Conservation (phyloP, 2,113 vertebrate genomes). For the Pseudolaguvia tuberculata region DNA sequence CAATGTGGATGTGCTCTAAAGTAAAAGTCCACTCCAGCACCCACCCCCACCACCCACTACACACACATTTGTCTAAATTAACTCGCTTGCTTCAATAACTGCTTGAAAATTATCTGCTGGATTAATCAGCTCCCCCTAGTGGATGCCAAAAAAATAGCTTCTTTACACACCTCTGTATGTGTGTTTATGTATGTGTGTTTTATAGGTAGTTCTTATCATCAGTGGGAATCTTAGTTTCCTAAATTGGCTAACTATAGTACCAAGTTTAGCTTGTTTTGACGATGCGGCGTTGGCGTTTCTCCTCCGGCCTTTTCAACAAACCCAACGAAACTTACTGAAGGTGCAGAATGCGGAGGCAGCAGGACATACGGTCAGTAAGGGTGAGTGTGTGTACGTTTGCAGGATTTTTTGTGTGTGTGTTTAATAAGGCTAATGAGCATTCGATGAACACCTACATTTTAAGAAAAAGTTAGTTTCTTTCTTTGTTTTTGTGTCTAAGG, state of each 20-base stretch:
- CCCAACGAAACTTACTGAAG: constrained; percentile 57
- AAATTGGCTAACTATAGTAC: constrained; percentile 94
- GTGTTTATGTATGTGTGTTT: background rate
- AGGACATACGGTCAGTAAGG: constrained; percentile 47
- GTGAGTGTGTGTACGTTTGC: constrained; percentile 40
- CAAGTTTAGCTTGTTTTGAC: constrained; percentile 88
- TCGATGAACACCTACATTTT: no score
- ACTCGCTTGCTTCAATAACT: no score
- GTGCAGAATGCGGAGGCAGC: constrained; percentile 57
- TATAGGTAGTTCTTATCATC: constrained; percentile 77
- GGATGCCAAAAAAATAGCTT: no score
- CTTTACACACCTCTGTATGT: background rate
- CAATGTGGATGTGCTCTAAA: no score
- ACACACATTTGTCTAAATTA: no score
- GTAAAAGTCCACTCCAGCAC: no score
- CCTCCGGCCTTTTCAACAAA: constrained; percentile 60
- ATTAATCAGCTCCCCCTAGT: no score
- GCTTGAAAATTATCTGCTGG: no score
- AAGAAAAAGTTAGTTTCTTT: no score
- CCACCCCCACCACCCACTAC: no score
- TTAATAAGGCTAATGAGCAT: background rate
- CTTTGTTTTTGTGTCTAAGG: constrained; percentile 52
- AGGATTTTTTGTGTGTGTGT: background rate
- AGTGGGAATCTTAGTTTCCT: constrained; percentile 96
- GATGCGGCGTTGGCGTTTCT: constrained; percentile 74